phyloP scores from a whole-genome alignment of 1,140 invertebrate species.

The Idris sp. region DNA sequence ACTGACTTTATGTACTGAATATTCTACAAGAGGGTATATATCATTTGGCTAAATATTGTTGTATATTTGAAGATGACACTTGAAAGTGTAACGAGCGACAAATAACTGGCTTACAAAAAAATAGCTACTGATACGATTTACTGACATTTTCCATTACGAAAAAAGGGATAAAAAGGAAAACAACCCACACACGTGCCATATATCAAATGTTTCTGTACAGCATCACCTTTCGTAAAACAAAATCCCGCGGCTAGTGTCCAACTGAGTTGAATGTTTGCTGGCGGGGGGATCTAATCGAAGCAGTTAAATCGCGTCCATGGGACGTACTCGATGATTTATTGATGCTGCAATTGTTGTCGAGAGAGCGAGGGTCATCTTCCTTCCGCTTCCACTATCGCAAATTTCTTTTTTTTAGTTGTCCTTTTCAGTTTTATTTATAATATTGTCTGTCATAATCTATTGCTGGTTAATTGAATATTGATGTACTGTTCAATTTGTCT shows the following conservation, averaged over 20 bases:
- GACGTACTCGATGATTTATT: conserved; percentile 66
- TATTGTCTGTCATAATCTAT: conserved; percentile 9
- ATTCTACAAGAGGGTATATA: conserved; percentile 7
- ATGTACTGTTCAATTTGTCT: conserved; percentile 7
- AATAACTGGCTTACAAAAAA: conserved; percentile 43
- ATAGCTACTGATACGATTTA: conserved; percentile 55
- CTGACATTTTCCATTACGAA: conserved; percentile 51
- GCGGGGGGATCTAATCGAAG: conserved; percentile 62
- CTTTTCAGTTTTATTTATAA: conserved; percentile 47
- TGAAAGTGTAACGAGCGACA: conserved; percentile 32
- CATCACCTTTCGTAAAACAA: conserved; percentile 63
- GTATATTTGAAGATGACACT: conserved; percentile 41
- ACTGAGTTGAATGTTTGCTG: conserved; percentile 39
- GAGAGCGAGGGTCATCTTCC: conserved; percentile 26
- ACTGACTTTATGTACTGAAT: conserved; percentile 10
- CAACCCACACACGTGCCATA: conserved; percentile 52
- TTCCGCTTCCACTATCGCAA: conserved; percentile 36
- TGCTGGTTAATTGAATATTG: conserved; percentile 7
- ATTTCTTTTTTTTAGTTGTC: conserved; percentile 41
- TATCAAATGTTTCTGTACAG: conserved; percentile 51
- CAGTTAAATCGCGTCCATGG: conserved; percentile 59
- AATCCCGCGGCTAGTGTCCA: conserved; percentile 53
- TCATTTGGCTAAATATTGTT: conserved; percentile 34
- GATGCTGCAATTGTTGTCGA: conserved; percentile 54
- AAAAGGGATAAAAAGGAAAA: too few species aligned